A percentile compares a stretch with the other conserved stretches of the same genome.
Conservation (phyloP, 2,797 vertebrate species). For the Rhynchotus rufescens region DNA sequence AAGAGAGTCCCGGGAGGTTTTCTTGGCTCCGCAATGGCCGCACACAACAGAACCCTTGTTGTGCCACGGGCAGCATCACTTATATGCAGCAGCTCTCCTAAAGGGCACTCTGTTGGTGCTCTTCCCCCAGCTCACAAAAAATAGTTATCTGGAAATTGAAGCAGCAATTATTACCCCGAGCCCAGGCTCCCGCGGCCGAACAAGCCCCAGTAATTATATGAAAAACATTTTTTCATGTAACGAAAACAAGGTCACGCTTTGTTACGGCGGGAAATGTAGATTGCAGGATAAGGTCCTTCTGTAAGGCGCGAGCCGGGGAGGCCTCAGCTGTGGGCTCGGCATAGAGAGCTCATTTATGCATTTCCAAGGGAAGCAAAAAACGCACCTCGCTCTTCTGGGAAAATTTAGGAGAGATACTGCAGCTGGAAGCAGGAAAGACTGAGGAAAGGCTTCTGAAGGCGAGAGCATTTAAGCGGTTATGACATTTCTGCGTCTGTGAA, state of each 20-base stretch:
- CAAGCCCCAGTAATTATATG: slow-evolving; percentile 52
- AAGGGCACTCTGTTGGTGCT: slow-evolving; percentile 69
- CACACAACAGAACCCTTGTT: slow-evolving; percentile 72
- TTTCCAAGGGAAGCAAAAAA: slow-evolving; percentile 78
- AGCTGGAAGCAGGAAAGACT: slow-evolving; percentile 79
- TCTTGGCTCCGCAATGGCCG: slow-evolving; percentile 55
- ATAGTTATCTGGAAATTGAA: slow-evolving; percentile 68
- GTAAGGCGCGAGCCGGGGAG: slow-evolving; percentile 69
- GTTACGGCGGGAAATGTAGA: slow-evolving; percentile 76
- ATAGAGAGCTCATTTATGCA: slow-evolving; percentile 84
- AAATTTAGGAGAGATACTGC: slow-evolving; percentile 75
- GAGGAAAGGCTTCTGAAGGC: slow-evolving; percentile 66
- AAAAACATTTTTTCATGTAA: slow-evolving; percentile 75
- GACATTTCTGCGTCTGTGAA: slow-evolving; percentile 9
- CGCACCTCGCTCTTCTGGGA: slow-evolving; percentile 73
- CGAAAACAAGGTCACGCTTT: slow-evolving; percentile 83
- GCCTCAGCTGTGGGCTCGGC: slow-evolving; percentile 79
- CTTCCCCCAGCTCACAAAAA: slow-evolving; percentile 63
- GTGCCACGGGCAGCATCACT: slow-evolving; percentile 5
- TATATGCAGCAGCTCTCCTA: slow-evolving; percentile 59
- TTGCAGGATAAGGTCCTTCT: slow-evolving; percentile 84
- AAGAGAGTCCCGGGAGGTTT: slow-evolving; percentile 38
- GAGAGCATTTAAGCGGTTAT: slow-evolving; percentile 63
- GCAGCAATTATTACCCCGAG: slow-evolving; percentile 49
- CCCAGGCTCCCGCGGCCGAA: slow-evolving; percentile 34